phyloP scores from a whole-genome alignment of 2,888 invertebrate genomes.

The Drosophila ustulata region DNA sequence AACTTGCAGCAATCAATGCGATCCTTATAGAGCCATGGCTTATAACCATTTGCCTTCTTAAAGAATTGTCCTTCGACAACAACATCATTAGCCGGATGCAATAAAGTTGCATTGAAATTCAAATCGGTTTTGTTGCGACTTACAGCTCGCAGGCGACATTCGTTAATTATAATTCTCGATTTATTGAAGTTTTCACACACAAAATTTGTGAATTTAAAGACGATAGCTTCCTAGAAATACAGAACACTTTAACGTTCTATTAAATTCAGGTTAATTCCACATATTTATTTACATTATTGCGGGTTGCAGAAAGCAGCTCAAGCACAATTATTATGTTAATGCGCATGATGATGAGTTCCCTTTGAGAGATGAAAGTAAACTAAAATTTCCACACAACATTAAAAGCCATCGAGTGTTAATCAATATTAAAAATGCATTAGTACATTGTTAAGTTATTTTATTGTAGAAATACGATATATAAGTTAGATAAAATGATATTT shows the following conservation, averaged over 20 bases:
- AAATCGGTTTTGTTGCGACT: slow-evolving; percentile 19
- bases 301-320: background rate
- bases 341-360: background rate
- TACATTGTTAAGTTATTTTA: no score
- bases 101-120: slow-evolving; percentile 15
- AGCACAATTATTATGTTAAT: background rate
- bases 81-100: slow-evolving; percentile 26
- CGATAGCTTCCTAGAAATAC: slow-evolving; percentile 27
- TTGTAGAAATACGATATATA: no score
- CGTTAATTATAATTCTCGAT: slow-evolving; percentile 40
- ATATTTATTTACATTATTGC: background rate
- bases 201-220: slow-evolving; percentile 52
- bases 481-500: background rate
- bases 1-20: slow-evolving; percentile 27
- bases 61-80: background rate
- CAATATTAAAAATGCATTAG: no score
- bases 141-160: slow-evolving; percentile 42
- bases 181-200: slow-evolving; percentile 41
- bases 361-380: background rate
- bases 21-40: slow-evolving; percentile 20
- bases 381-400: background rate
- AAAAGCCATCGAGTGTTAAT: background rate
- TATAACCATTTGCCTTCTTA: slow-evolving; percentile 39
- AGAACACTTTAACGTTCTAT: background rate
- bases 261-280: background rate